A percentile compares a stretch with the other conserved stretches of the same genome.
Conservation (phyloP, 2,888 invertebrate genomes). For the Drosophila mettleri region DNA sequence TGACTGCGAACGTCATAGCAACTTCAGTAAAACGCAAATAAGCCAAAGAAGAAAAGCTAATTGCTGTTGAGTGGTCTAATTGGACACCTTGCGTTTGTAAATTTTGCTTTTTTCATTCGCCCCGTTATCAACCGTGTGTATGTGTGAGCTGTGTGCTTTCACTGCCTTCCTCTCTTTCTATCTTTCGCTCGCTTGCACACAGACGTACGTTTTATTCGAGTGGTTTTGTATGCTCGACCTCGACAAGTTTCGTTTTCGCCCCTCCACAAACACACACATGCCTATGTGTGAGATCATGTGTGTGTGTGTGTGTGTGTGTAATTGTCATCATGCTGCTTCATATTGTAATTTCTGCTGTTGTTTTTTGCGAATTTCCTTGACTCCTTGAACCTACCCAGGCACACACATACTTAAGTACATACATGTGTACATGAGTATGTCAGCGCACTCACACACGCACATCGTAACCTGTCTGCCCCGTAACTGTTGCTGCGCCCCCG, state of each 20-base stretch:
- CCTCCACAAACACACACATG: constrained; percentile 21
- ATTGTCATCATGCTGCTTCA: constrained; percentile 59
- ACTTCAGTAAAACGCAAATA: constrained; percentile 78
- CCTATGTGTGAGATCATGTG: neutral
- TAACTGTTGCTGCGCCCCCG: constrained; percentile 76
- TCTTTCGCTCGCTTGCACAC: constrained; percentile 15
- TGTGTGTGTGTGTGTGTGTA: constrained; percentile 44
- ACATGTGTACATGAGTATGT: constrained; percentile 12
- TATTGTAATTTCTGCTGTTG: constrained; percentile 57
- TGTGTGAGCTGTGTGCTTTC: constrained; percentile 28
- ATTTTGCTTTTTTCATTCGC: constrained; percentile 49
- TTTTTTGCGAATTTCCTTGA: constrained; percentile 63
- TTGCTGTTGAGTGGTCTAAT: constrained; percentile 75
- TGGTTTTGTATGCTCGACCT: constrained; percentile 61
- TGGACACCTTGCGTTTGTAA: constrained; percentile 68
- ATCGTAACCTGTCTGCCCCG: constrained; percentile 61
- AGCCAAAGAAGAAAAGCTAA: constrained; percentile 59
- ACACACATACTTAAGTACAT: constrained; percentile 9
- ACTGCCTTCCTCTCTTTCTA: constrained; percentile 28
- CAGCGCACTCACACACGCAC: constrained; percentile 35
- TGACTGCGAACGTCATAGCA: constrained; percentile 71
- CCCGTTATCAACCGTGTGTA: constrained; percentile 64
- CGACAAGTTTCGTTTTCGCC: constrained; percentile 66
- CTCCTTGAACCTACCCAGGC: constrained; percentile 62
- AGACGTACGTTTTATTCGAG: constrained; percentile 24